Conservation (phyloP, 2,113 vertebrate genomes). For the Semicossyphus pulcher region DNA sequence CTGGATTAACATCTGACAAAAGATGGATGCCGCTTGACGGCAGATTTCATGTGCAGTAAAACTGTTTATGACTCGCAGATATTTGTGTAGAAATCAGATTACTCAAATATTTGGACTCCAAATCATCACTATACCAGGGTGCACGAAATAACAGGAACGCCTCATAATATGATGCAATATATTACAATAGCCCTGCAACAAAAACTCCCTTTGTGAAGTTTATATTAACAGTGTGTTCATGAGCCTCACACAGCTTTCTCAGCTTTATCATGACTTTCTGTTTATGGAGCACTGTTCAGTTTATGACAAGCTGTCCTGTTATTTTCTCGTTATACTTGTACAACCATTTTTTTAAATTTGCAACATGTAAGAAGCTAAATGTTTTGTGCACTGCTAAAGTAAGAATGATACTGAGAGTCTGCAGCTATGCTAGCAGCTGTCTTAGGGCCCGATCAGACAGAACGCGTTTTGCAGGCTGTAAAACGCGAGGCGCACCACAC, state of each 20-base stretch:
- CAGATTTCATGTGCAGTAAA: constrained; percentile 64
- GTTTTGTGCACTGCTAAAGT: too few species aligned
- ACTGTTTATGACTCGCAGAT: constrained; percentile 43
- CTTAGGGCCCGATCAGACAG: too few species aligned
- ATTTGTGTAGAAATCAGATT: constrained; percentile 48
- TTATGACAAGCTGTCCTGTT: neutral
- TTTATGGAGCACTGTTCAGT: constrained; percentile 3
- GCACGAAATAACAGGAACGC: constrained; percentile 32
- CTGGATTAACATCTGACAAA: constrained; percentile 72
- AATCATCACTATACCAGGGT: constrained; percentile 28
- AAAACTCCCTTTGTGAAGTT: constrained; percentile 11
- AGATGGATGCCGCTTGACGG: constrained; percentile 37
- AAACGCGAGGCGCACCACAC: too few species aligned
- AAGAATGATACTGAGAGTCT: too few species aligned
- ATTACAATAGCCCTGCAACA: constrained; percentile 24
- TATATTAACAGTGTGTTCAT: neutral
- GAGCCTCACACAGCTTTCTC: neutral
- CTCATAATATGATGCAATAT: constrained; percentile 36
- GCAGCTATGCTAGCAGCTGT: too few species aligned
- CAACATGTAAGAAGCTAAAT: neutral
- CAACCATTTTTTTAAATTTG: neutral
- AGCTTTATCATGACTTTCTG: neutral
- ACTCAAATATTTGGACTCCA: constrained; percentile 36
- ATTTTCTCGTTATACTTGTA: neutral
- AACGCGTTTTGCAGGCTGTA: too few species aligned